Evolutionary conservation across 2,888 invertebrate genomes (phyloP), one percentile per base, ranked within the genome.

Genomic region (Mesorhabditis spiculigera): DNA sequence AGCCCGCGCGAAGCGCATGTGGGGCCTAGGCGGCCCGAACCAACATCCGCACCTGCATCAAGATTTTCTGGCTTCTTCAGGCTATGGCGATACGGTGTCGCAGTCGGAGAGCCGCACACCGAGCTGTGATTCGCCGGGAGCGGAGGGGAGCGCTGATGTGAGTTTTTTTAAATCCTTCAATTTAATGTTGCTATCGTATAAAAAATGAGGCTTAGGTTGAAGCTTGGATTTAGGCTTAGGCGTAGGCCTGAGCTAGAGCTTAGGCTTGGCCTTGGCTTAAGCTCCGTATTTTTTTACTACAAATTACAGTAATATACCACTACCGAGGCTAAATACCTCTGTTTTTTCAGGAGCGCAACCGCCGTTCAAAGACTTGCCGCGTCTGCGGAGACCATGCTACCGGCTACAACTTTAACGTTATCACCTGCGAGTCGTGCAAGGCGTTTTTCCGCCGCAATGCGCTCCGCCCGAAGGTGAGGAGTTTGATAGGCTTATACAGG

Each of bases 371-470:
- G 72, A 81, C 78, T 5, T 84, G 84, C 69, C 75, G 82, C 45
- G 85, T 84, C 13, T 84, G 84, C 68, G 82, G 82, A 4, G 84
- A 84, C 69, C 81, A 81, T 68, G 84, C 83, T 44, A 84, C 81
- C n/a, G 80, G 84, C 42, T 84, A 85, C 75, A 85, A 84, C 66
- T 84, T 84, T 71, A 84, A 84, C 63, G 75, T 74, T 64, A 82
- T 84, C 66, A 82, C 81, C 16, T 84, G 82, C 62, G 95, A 96
- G 87, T 95, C 94, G 78, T 96, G 96, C 86, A 96, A 96, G 86
- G 95, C 96, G 0, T 96, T 96, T 87, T 96, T 96, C 86, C 89
- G 95, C 73, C 90, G 95, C 73, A 96, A 96, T 88, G 96, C 96
- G 3, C 88, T 94, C 43, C 91, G 93, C 77, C 91, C 91, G 76